Conservation (phyloP, 1,140 invertebrate genomes). For the Parasteatoda tepidariorum region DNA sequence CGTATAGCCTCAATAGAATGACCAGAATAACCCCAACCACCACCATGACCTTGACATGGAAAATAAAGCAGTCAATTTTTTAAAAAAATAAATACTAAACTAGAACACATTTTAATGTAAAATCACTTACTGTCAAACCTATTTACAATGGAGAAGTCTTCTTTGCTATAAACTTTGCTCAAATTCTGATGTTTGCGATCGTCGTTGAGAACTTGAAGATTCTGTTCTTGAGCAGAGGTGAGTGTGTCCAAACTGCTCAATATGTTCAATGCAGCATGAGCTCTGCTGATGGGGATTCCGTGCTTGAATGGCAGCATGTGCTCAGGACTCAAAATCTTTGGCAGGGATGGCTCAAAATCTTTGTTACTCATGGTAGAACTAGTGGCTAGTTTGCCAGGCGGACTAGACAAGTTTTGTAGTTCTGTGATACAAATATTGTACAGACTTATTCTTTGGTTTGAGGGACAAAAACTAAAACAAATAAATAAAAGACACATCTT, state of each 20-base stretch:
- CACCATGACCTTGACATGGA: constrained; percentile 84
- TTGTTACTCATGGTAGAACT: constrained; percentile 64
- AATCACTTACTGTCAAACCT: constrained; percentile 85
- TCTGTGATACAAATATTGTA: constrained; percentile 85
- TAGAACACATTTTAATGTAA: background rate
- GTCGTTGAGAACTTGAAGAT: constrained; percentile 68
- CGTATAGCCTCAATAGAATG: constrained; percentile 94
- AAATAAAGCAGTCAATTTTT: constrained; percentile 7
- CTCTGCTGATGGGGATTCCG: constrained; percentile 79
- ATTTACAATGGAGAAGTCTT: constrained; percentile 87
- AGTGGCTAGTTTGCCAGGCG: background rate
- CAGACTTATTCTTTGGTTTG: constrained; percentile 79
- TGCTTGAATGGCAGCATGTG: constrained; percentile 81
- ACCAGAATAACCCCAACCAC: constrained; percentile 97
- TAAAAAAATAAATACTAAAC: background rate
- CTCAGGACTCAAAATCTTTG: constrained; percentile 78
- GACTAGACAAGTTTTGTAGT: constrained; percentile 67
- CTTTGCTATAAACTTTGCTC: constrained; percentile 73
- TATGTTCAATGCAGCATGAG: constrained; percentile 85
- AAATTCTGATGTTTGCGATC: constrained; percentile 70
- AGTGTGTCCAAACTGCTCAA: constrained; percentile 90
- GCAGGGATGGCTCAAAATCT: constrained; percentile 35
- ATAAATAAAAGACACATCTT: background rate
- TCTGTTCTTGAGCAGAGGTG: constrained; percentile 82
- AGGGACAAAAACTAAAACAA: constrained; percentile 74